Conservation (phyloP, 1,140 invertebrate genomes). For the Pararge aegeria region DNA sequence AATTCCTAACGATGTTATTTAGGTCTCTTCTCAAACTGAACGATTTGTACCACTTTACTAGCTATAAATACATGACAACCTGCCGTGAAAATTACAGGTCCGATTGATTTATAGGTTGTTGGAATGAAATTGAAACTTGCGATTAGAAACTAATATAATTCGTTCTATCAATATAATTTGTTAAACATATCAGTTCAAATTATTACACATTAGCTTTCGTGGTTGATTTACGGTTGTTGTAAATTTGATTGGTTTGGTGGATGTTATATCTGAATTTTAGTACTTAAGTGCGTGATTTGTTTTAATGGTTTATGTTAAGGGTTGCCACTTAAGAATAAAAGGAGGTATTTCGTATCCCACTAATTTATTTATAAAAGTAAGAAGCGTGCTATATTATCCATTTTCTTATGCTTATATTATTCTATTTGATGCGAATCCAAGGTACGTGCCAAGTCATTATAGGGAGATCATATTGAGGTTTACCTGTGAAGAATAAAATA, state of each 20-base stretch:
- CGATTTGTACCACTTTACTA: constrained; percentile 10
- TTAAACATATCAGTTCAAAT: constrained; percentile 27
- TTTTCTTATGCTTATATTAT: constrained; percentile 43
- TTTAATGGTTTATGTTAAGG: neutral
- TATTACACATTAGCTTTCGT: constrained; percentile 1
- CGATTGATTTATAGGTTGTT: constrained; percentile 44
- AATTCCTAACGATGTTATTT: constrained; percentile 28
- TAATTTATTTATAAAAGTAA: constrained; percentile 50
- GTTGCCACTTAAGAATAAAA: neutral
- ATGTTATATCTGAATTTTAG: no score
- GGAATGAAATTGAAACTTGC: constrained; percentile 32
- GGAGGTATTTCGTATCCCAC: constrained; percentile 33
- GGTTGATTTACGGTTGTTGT: constrained; percentile 7
- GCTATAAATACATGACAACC: constrained; percentile 37
- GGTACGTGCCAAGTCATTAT: constrained; percentile 31
- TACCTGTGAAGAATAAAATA: constrained; percentile 32
- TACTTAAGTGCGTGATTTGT: neutral
- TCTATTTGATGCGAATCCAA: constrained; percentile 23
- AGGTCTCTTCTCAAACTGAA: constrained; percentile 26
- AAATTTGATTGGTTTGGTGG: constrained; percentile 10
- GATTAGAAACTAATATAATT: constrained; percentile 38
- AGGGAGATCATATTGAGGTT: constrained; percentile 32
- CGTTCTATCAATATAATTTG: constrained; percentile 38
- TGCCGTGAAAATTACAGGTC: constrained; percentile 39
- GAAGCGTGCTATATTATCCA: constrained; percentile 43